These are phyloP conservation scores for Drosophila austrosaltans DNA, from an alignment of 2,888 invertebrate species.

Conservation along the genomic window DNA sequence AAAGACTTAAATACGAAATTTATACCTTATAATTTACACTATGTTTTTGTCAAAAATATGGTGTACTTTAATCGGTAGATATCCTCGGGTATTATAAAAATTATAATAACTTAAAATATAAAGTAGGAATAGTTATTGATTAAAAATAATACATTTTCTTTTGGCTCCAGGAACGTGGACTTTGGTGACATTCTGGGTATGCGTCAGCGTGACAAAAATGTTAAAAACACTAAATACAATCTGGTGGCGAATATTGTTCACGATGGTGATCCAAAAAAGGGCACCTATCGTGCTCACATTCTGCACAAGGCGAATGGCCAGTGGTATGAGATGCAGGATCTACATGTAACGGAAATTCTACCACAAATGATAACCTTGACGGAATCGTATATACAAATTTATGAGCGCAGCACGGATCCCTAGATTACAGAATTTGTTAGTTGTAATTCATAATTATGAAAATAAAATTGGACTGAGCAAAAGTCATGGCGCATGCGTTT, in stretches of 20 bases:
- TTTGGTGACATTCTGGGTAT: constrained; percentile 97
- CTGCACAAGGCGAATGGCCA: constrained; percentile 93
- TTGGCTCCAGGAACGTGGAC: constrained; percentile 92
- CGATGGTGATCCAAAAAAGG: constrained; percentile 97
- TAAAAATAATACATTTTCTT: background rate
- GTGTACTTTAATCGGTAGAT: too few species aligned
- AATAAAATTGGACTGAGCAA: constrained; percentile 2
- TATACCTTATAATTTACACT: too few species aligned
- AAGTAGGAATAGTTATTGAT: background rate
- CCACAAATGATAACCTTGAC: constrained; percentile 99
- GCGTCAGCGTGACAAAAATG: constrained; percentile 89
- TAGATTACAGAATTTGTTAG: constrained; percentile 9
- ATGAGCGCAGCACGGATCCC: constrained; percentile 84
- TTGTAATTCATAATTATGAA: background rate
- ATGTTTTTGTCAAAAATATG: too few species aligned
- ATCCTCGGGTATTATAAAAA: too few species aligned
- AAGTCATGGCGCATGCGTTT: constrained; percentile 27
- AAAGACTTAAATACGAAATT: too few species aligned
- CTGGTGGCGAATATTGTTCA: constrained; percentile 99
- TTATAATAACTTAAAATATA: too few species aligned
- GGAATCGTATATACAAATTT: constrained; percentile 98
- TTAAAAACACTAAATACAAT: constrained; percentile 95
- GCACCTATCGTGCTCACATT: constrained; percentile 97
- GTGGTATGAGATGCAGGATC: constrained; percentile 97
- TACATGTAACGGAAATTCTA: constrained; percentile 98